Percentiles rank a stretch among this genome's conserved stretches.
Conservation (phyloP, 2,113 vertebrate species). For the Psammodynastes pulverulentus region DNA sequence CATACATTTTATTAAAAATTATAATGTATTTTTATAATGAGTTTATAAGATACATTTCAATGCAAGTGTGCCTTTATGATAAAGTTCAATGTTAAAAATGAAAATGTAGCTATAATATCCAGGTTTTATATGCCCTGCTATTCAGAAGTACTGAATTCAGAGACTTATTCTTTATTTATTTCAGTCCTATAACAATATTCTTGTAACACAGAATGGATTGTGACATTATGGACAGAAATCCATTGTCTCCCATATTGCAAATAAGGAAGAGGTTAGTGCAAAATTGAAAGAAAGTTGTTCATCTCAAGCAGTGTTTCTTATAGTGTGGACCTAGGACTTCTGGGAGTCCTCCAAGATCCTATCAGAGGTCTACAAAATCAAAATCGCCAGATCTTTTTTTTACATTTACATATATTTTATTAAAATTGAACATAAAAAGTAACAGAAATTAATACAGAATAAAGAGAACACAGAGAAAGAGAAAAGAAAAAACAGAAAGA, state of each 20-base stretch:
- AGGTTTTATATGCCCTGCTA: not conserved
- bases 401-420: not conserved
- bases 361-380: not conserved
- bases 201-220: not conserved
- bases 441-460: not conserved
- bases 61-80: not conserved
- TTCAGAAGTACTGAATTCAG: not conserved
- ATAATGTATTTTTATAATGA: not conserved
- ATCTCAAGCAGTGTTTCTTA: not conserved
- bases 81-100: not conserved
- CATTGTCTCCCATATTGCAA: not conserved
- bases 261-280: not conserved
- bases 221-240: not conserved
- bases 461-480: not conserved
- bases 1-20: not conserved
- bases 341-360: not conserved
- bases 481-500: not conserved
- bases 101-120: not conserved
- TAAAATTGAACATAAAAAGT: not conserved
- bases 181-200: not conserved
- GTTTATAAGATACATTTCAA: not conserved
- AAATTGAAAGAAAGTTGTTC: not conserved
- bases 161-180: not conserved
- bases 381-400: not conserved
- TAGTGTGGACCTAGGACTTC: not conserved